Evolutionary conservation across 2,797 vertebrate species (phyloP).

Genomic region (Dryobates pubescens): DNA sequence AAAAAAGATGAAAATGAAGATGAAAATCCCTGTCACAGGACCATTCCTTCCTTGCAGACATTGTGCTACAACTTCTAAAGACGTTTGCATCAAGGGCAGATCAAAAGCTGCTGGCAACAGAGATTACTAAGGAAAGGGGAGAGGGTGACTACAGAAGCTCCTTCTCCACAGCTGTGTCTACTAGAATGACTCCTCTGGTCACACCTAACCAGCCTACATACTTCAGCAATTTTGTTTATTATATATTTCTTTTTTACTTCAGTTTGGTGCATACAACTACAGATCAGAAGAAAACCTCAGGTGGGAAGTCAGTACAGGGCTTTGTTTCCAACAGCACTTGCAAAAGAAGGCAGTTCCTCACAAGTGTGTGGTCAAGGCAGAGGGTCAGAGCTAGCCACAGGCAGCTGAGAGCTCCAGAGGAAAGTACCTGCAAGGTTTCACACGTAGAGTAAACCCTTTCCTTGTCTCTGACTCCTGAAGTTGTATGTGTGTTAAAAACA

Average conservation of each 20-base stretch:
- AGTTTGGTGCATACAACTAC: not conserved
- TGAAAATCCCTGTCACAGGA: not conserved
- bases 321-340: not conserved
- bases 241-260: too few species aligned
- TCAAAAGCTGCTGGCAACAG: not conserved
- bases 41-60: not conserved
- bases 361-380: not conserved
- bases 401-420: not conserved
- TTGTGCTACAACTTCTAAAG: not conserved
- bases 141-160: not conserved
- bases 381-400: accelerated
- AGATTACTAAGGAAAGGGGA: not conserved
- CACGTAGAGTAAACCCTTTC: not conserved
- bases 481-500: not conserved
- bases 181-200: not conserved
- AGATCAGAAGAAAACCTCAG: not conserved
- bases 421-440: not conserved
- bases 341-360: accelerated
- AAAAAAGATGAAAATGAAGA: too few species aligned
- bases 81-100: not conserved
- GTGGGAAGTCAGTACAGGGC: not conserved
- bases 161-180: not conserved
- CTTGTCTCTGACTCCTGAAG: not conserved
- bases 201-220: not conserved
- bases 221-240: not conserved